These are phyloP conservation scores for Ellobium chinense DNA, from an alignment of 2,888 invertebrate genomes.

Conservation along the genomic window DNA sequence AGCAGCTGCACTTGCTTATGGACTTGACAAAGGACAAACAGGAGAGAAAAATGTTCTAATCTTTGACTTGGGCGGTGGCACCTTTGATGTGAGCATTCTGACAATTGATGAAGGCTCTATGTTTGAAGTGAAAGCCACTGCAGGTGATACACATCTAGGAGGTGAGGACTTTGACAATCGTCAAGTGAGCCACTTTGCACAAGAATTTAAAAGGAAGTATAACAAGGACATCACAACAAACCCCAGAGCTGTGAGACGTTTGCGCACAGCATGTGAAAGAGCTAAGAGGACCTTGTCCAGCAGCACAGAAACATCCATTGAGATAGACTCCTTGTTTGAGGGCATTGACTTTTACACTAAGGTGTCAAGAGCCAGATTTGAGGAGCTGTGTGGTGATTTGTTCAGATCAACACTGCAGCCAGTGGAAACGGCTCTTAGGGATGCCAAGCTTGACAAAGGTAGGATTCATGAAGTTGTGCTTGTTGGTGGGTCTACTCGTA, in stretches of 20 bases:
- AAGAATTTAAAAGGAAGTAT: constrained; percentile 88
- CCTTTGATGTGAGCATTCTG: constrained; percentile 76
- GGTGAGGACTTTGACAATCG: constrained; percentile 86
- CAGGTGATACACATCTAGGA: constrained; percentile 88
- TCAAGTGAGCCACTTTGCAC: constrained; percentile 87
- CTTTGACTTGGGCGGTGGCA: constrained; percentile 87
- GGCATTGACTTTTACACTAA: constrained; percentile 97
- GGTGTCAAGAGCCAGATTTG: constrained; percentile 95
- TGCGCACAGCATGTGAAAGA: constrained; percentile 91
- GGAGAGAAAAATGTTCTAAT: constrained; percentile 81
- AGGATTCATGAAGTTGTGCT: constrained; percentile 87
- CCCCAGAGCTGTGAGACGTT: constrained; percentile 86
- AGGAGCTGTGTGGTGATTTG: constrained; percentile 91
- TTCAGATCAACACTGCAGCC: constrained; percentile 97
- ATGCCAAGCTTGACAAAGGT: constrained; percentile 92
- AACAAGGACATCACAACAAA: constrained; percentile 82
- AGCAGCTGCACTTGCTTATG: constrained; percentile 80
- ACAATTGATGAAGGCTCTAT: constrained; percentile 83
- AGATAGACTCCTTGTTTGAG: constrained; percentile 95
- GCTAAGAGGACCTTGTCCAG: constrained; percentile 82
- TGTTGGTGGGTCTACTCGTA: constrained; percentile 95
- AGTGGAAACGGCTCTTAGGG: constrained; percentile 95
- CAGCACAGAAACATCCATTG: constrained; percentile 83
- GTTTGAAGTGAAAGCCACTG: constrained; percentile 84
- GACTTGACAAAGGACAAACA: constrained; percentile 75